A percentile compares a stretch with the other conserved stretches of the same genome.
Conservation (phyloP, 2,888 invertebrate genomes). For the Metacarcinus magister region DNA sequence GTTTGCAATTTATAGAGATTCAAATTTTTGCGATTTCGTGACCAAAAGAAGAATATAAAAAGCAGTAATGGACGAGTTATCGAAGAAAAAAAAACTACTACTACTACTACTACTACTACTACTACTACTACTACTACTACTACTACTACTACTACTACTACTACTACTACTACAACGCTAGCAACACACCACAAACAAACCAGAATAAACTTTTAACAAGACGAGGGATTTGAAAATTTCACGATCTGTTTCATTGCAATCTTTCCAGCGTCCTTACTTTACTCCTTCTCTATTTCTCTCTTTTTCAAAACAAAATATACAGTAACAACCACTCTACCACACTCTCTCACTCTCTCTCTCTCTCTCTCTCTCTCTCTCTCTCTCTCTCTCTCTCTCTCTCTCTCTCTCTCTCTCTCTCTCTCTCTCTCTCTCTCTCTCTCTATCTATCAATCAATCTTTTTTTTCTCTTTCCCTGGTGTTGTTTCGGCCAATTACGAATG, state of each 20-base stretch:
- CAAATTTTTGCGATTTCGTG: too few species aligned
- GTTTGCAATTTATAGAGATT: too few species aligned
- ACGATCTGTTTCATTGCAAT: neutral
- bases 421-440: constrained; percentile 48
- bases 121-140: neutral
- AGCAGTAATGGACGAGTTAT: too few species aligned
- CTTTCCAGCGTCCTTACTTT: too few species aligned
- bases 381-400: neutral
- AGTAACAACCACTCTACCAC: too few species aligned
- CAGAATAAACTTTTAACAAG: too few species aligned
- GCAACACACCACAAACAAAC: neutral
- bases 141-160: constrained; percentile 19
- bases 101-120: neutral
- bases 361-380: too few species aligned
- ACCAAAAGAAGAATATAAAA: too few species aligned
- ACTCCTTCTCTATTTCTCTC: too few species aligned
- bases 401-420: neutral
- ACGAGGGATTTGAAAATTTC: neutral
- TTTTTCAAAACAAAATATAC: too few species aligned
- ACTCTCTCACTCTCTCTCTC: too few species aligned
- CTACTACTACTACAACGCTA: neutral
- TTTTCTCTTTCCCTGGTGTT: neutral
- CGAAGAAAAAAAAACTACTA: neutral
- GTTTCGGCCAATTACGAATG: neutral
- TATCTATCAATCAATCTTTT: neutral